Base-by-base conservation (phyloP, 2,888 invertebrate species). In the Stomorhina lunata region DNA sequence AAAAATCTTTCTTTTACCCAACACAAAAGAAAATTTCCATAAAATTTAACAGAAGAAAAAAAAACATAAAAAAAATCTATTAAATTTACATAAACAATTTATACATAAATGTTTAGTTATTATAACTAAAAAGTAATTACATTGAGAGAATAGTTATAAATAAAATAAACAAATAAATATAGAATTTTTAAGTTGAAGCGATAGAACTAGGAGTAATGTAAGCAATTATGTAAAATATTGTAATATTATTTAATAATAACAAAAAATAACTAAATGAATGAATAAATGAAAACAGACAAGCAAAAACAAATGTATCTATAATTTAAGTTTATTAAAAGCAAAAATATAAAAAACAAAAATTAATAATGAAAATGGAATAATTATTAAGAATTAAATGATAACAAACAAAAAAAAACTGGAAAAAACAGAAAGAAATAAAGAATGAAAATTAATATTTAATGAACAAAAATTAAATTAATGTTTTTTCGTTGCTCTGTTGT, bases 381-480 rank as follows among this genome's bases (percentile, higher is more conserved):
- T 83, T 84, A 84, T 76, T 77, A 84, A 85, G 80, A 72, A 84
- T 34, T 81, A 84, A 84, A 84, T 84, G 69, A 85, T 72, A 80
- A 84, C 59, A 34, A 78, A 83, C n/a, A n/a, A n/a, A n/a, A n/a
- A n/a, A n/a, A n/a, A n/a, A n/a, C n/a, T n/a, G n/a, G n/a, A n/a
- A 81, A 81, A 84, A 84, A 61, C 10, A 4, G 32, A 75, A 37
- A 29, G 20, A 75, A 83, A 76, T 73, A 66, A 80, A 84, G 59
- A 22, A 75, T 69, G 53, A 80, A 81, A 66, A 76, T 78, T 80
- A 83, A 79, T 81, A 83, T 73, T 73, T 43, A 83, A 72, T 75
- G 79, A 82, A 59, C 22, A 61, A 37, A 48, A 53, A 73, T 63
- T 61, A 43, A 43, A 43, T 34, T 59, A 77, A 63, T 2, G 9